Evolutionary conservation across 2,797 vertebrate genomes (phyloP), one percentile per base, ranked within the genome.

Genomic region (Protonibea diacanthus): DNA sequence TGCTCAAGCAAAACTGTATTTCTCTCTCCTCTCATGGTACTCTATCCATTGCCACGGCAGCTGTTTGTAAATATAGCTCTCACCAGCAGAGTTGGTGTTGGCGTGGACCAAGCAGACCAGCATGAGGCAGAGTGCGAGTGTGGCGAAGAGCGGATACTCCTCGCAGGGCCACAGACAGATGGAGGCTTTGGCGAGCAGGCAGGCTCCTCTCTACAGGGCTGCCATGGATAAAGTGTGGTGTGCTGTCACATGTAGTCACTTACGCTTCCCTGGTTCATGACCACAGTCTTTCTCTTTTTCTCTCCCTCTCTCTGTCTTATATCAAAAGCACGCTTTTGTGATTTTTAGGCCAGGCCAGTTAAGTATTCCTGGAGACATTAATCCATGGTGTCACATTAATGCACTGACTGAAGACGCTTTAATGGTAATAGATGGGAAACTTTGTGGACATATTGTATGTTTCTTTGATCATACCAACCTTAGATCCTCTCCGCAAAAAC

Each of bases 11-110:
- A 69, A 78, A 64, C 74, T 49, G 42, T 20, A 49, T 73, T 78
- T 57, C 53, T 76, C 74, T 74, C 66, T 63, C 75, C 64, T 84
- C 66, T 77, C n/a, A 15, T 73, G 56, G 71, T 80, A 27, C 70
- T 67, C 59, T 68, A 67, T 68, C 68, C 82, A 75, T 80, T 81
- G 83, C 88, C 89, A 89, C 87, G 86, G 83, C 95, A 93, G 94
- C 93, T 93, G 94, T 94, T 95, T 93, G 93, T 94, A 95, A 95
- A 95, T 95, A 95, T 96, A 95, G 94, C 92, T 94, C 91, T 82
- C 91, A 89, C 92, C 92, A 94, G 89, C 92, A 86, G 93, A 84
- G 92, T 74, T 89, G 87, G 93, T 86, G 52, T 82, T 94, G 94
- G 94, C 92, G 76, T 71, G 84, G 79, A 82, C 65, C 77, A 55